Evolutionary conservation across 2,797 vertebrate species (phyloP).

Genomic region (Characodon lateralis): DNA sequence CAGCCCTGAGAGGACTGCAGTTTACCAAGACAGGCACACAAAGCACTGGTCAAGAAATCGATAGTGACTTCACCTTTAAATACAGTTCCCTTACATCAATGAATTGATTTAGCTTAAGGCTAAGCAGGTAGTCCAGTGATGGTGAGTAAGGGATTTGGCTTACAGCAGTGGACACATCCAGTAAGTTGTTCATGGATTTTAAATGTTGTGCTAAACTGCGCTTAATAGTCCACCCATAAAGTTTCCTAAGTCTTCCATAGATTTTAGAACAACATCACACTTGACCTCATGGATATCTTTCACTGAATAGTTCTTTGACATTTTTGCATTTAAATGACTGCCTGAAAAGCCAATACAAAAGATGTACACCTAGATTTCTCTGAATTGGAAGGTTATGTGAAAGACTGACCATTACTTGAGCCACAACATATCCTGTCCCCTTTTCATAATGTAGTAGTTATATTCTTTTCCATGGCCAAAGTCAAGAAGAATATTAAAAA

Average conservation of each 20-base stretch:
- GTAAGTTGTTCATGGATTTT: neutral
- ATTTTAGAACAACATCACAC: neutral
- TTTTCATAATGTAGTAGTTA: neutral
- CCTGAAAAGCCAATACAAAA: neutral
- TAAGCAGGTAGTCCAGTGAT: neutral
- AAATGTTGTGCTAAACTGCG: neutral
- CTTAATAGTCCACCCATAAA: neutral
- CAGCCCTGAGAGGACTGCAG: neutral
- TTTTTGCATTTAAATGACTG: neutral
- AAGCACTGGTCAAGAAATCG: constrained; percentile 7
- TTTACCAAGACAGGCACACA: constrained; percentile 11
- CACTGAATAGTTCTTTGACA: neutral
- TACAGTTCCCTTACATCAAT: constrained; percentile 12
- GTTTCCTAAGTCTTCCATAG: neutral
- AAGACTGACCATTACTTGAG: neutral
- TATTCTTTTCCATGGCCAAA: neutral
- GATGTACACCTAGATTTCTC: neutral
- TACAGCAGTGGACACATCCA: neutral
- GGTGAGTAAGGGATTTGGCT: neutral
- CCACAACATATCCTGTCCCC: neutral
- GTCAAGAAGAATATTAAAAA: neutral
- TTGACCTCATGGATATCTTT: neutral
- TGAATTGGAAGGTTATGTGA: neutral
- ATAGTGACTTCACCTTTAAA: constrained; percentile 7
- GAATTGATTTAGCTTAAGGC: neutral